A percentile compares a stretch with the other conserved stretches of the same genome.
phyloP scores from a whole-genome alignment of 2,797 vertebrate species.

The Dipus sagitta region DNA sequence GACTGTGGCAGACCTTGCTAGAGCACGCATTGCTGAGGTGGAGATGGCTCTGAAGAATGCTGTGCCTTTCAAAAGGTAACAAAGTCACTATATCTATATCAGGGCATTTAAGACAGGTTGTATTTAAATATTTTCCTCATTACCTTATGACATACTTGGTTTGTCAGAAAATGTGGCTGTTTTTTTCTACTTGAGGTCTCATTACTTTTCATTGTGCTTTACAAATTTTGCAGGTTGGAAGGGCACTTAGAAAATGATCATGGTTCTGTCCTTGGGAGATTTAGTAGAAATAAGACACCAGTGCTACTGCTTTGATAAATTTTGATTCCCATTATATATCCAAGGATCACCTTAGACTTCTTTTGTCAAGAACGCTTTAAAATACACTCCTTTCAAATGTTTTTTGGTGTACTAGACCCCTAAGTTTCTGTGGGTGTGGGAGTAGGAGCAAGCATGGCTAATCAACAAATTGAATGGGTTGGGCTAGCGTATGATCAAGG shows the following conservation, averaged over 20 bases:
- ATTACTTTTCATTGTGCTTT: constrained; percentile 50
- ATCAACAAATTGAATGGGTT: neutral
- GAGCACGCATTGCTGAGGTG: constrained; percentile 90
- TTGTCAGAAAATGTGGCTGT: constrained; percentile 15
- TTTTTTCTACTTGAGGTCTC: neutral
- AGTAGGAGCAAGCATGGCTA: neutral
- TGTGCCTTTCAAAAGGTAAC: constrained; percentile 96
- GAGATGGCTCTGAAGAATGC: constrained; percentile 94
- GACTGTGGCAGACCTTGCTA: constrained; percentile 95
- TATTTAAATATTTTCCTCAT: constrained; percentile 52
- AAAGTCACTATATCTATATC: neutral
- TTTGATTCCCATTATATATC: constrained; percentile 20
- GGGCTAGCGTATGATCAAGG: constrained; percentile 23
- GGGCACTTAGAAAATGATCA: constrained; percentile 15
- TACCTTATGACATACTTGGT: constrained; percentile 19
- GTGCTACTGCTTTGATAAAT: neutral
- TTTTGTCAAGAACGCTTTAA: constrained; percentile 42
- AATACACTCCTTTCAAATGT: neutral
- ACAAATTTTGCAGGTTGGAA: constrained; percentile 2
- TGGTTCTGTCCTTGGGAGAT: neutral
- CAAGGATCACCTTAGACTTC: neutral
- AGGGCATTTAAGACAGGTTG: neutral
- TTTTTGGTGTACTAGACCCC: constrained; percentile 5
- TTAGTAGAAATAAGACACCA: neutral
- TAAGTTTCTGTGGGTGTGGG: constrained; percentile 7